phyloP scores from a whole-genome alignment of 1,140 invertebrate species.

The Papilio dardanus region DNA sequence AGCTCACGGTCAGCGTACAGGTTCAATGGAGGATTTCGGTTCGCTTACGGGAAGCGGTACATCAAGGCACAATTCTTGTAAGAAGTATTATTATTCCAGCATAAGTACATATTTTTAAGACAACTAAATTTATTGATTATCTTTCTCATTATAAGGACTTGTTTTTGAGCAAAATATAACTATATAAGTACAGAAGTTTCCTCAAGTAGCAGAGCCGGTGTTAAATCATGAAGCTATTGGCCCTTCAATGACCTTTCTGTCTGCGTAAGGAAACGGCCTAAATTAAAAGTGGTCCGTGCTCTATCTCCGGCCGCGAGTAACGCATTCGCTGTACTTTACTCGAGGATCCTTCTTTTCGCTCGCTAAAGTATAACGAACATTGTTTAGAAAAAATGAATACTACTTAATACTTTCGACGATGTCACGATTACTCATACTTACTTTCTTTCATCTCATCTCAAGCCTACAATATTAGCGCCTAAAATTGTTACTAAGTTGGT shows the following conservation, averaged over 20 bases:
- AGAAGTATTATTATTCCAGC: too few species aligned
- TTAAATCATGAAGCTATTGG: neutral
- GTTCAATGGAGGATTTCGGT: too few species aligned
- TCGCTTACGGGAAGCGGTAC: too few species aligned
- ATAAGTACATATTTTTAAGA: too few species aligned
- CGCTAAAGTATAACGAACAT: neutral
- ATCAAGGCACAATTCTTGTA: too few species aligned
- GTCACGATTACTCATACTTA: too few species aligned
- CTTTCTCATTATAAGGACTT: neutral
- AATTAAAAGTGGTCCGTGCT: conserved; percentile 26
- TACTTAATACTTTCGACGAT: neutral
- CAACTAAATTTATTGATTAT: too few species aligned
- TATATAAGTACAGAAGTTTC: neutral
- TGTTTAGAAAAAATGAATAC: neutral
- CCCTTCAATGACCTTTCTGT: neutral
- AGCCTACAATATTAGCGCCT: too few species aligned
- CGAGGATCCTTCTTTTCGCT: neutral
- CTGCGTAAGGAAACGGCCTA: neutral
- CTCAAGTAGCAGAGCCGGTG: neutral
- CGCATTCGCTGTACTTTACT: conserved; percentile 1
- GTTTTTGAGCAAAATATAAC: neutral
- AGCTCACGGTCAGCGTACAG: too few species aligned
- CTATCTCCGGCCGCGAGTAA: conserved; percentile 8
- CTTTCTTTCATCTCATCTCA: too few species aligned
- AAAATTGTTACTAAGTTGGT: too few species aligned